Percentiles rank a stretch among this genome's conserved stretches.
phyloP scores from a whole-genome alignment of 2,113 vertebrate species.

The Illadopsis cleaveri region DNA sequence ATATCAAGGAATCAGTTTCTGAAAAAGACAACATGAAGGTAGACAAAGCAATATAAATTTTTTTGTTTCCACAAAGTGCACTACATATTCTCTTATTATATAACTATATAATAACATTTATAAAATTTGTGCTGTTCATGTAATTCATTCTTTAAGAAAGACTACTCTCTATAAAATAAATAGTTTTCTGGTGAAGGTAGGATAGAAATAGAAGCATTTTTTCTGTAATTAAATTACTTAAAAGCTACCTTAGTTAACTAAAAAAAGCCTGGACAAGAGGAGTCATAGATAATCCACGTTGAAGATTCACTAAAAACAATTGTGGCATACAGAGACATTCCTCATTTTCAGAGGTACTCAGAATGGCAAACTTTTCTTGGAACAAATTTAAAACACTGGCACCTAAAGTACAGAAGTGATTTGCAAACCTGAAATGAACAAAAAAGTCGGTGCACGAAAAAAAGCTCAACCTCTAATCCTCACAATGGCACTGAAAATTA shows the following conservation, averaged over 20 bases:
- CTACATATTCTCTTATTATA: not conserved
- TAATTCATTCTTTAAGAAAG: not conserved
- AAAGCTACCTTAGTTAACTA: not conserved
- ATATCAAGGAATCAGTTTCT: not conserved
- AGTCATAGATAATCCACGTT: not conserved
- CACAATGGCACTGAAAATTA: not conserved
- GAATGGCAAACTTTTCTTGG: not conserved
- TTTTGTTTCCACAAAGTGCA: not conserved
- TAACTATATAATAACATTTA: not conserved
- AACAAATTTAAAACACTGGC: not conserved
- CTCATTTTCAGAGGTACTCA: not conserved
- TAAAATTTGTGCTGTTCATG: not conserved
- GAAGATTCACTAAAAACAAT: not conserved
- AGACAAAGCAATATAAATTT: not conserved
- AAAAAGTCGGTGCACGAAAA: not conserved
- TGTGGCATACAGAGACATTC: not conserved
- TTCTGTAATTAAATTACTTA: not conserved
- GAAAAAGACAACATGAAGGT: not conserved
- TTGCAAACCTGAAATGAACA: not conserved
- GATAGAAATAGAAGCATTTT: not conserved
- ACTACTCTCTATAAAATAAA: not conserved
- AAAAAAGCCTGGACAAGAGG: not conserved
- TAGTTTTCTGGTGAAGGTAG: not conserved
- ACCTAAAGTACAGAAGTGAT: not conserved
- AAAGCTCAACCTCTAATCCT: not conserved